Base-by-base conservation (phyloP, 2,888 invertebrate species). In the Hirtodrosophila cameraria region DNA sequence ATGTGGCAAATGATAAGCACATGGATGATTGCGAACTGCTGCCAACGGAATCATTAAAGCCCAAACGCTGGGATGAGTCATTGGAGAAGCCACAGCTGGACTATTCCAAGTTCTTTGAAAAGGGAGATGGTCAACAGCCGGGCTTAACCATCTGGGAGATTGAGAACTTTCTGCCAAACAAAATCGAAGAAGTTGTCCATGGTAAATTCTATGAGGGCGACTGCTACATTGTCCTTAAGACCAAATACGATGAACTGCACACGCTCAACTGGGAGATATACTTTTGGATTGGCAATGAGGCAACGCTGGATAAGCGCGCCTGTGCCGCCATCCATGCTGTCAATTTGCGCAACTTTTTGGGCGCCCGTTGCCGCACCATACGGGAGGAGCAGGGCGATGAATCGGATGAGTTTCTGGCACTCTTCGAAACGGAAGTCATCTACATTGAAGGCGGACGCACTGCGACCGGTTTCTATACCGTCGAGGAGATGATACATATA, bases 161-260 rank as follows among this genome's bases (percentile, higher is more conserved):
- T 65, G 99, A 99, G 91, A 99, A 99, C 91, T 99, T 99, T 91
- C 92, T 99, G 69, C 99, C 99, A 0, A 98, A 98, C 88, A 95
- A 96, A 84, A 95, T 99, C 35, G 97, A 97, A 49, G 97, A 97
- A 93, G 97, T 95, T 4, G 95, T 97, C 0, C 96, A 98, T 89
- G 99, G 99, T 2, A 99, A 99, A 91, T 99, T 99, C 92, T 99
- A 99, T 89, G 98, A 99, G 91, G 99, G 97, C 3, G 99, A 99
- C 90, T 99, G 99, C 90, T 99, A 99, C 91, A 99, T 99, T 79
- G 93, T 99, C 38, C 91, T 99, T 55, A 97, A 97, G 91, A 99
- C 99, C 0, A 93, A 92, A 30, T 91, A 95, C 30, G 97, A 97
- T 88, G 96, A 97, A 46, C 93, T 94, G 81, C 95, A 96, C 8